These are phyloP conservation scores for Periplaneta americana DNA, from an alignment of 1,140 invertebrate genomes.

Conservation along the genomic window DNA sequence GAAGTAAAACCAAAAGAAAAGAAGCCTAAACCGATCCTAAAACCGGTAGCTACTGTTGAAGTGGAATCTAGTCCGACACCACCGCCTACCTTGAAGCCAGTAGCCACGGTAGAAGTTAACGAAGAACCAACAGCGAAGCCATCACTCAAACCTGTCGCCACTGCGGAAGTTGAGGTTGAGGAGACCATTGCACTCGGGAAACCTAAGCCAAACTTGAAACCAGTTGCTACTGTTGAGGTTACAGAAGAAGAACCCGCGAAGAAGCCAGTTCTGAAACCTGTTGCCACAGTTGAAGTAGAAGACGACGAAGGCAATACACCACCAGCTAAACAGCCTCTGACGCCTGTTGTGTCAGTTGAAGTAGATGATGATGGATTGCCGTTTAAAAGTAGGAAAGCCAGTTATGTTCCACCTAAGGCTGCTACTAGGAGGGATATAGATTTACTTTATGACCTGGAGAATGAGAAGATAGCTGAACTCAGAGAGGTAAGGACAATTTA, in stretches of 20 bases:
- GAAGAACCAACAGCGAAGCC: not conserved
- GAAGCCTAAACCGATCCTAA: not conserved
- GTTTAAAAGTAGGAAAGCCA: not conserved
- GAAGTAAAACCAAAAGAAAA: not conserved
- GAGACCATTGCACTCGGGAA: not conserved
- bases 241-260: no score
- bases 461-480: conserved; percentile 10
- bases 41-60: not conserved
- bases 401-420: not conserved
- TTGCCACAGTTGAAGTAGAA: no score
- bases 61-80: not conserved
- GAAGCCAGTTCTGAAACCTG: no score
- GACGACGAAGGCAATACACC: no score
- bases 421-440: not conserved
- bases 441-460: conserved; percentile 10
- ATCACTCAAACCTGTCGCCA: not conserved
- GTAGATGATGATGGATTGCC: not conserved
- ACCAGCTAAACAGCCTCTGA: no score
- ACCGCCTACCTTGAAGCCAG: not conserved
- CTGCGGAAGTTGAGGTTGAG: not conserved
- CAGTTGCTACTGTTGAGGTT: not conserved
- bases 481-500: conserved; percentile 11
- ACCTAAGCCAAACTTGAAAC: not conserved
- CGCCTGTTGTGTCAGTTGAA: no score
- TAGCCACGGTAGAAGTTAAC: not conserved